Percentiles rank a stretch among this genome's conserved stretches.
These are phyloP conservation scores for Pelagia noctiluca DNA, from an alignment of 30 jellyfish, hydroid and myxozoan species.

Conservation along the genomic window DNA sequence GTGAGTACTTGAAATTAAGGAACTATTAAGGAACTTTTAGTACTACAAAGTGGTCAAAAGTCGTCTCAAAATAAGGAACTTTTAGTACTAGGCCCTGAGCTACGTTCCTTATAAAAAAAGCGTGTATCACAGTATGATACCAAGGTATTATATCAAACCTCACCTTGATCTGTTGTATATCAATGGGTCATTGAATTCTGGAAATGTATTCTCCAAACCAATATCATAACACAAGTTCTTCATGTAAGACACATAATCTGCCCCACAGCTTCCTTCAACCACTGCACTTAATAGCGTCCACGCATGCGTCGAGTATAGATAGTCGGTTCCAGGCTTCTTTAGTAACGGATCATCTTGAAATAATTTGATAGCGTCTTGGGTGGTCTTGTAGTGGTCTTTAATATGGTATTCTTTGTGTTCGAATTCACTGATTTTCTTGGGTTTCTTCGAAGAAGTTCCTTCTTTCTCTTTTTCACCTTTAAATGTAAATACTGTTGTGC, in stretches of 20 bases:
- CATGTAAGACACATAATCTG: constrained; percentile 62
- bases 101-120: not conserved
- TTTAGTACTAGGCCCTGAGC: not conserved
- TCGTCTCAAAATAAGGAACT: not conserved
- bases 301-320: constrained; percentile 76
- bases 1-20: not conserved
- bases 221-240: constrained; percentile 50
- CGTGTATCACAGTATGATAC: not conserved
- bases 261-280: constrained; percentile 64
- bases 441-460: no score
- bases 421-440: constrained; percentile 34
- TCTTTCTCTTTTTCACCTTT: no score
- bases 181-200: constrained; percentile 72
- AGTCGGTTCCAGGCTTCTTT: constrained; percentile 70
- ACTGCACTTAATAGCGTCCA: constrained; percentile 78
- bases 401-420: constrained; percentile 53
- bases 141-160: not conserved
- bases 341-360: constrained; percentile 71
- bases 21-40: not conserved
- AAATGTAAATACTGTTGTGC: no score
- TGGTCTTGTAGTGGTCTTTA: constrained; percentile 45
- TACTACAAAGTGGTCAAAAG: not conserved
- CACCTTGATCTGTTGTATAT: constrained; percentile 69
- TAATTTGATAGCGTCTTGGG: constrained; percentile 31
- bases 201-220: constrained; percentile 51